Conservation (phyloP, 92 coral and sea anemone genomes). For the Epizoanthus ramosus region DNA sequence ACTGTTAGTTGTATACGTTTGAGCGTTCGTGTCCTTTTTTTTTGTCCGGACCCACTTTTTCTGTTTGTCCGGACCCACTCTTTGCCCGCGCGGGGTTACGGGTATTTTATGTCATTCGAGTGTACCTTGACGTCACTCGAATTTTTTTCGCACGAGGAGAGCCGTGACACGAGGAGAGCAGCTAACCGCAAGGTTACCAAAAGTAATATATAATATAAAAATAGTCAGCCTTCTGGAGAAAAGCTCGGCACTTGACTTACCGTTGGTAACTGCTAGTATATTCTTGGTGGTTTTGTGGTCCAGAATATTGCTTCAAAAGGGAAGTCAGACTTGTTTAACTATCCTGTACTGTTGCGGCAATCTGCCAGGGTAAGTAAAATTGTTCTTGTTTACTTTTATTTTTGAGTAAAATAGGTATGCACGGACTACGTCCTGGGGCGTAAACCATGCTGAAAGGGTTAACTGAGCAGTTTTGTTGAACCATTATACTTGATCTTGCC, state of each 20-base stretch:
- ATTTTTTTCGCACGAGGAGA: neutral
- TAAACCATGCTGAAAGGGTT: too few species aligned
- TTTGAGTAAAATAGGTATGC: too few species aligned
- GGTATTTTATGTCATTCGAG: slow-evolving; percentile 17
- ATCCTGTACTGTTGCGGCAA: too few species aligned
- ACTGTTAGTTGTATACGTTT: neutral
- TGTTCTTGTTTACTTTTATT: too few species aligned
- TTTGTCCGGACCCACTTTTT: slow-evolving; percentile 16
- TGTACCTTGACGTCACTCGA: slow-evolving; percentile 7
- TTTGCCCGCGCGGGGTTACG: slow-evolving; percentile 25
- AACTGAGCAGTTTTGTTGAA: too few species aligned
- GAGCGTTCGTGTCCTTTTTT: slow-evolving; percentile 13
- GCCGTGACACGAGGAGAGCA: slow-evolving; percentile 1
- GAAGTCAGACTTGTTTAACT: too few species aligned
- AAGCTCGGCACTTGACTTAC: neutral
- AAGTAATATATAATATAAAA: neutral
- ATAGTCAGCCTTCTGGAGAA: slow-evolving; percentile 1
- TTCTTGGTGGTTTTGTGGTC: slow-evolving; percentile 3
- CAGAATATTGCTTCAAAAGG: too few species aligned
- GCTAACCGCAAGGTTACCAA: too few species aligned
- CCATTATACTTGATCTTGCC: too few species aligned
- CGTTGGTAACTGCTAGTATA: neutral
- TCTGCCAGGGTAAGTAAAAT: too few species aligned
- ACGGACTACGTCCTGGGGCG: too few species aligned
- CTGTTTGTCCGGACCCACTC: slow-evolving; percentile 22